Conservation (phyloP, 1,140 invertebrate genomes). For the Drosophila nigrodunni region DNA sequence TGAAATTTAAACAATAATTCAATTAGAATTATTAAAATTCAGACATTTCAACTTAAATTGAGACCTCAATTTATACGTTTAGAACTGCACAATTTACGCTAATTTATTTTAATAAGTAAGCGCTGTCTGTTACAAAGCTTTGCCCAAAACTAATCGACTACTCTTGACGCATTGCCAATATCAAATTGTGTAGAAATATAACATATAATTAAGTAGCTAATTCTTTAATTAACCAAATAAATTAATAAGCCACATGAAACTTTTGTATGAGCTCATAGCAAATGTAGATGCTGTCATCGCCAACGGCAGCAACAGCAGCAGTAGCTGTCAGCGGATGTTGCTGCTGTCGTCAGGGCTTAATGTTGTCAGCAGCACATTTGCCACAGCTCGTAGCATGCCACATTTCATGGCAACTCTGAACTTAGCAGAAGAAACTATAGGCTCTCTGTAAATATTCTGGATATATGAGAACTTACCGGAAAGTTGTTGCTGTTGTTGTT, state of each 20-base stretch:
- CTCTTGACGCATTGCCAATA: no score
- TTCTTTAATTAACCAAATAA: neutral
- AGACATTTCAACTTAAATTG: no score
- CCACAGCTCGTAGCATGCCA: constrained; percentile 49
- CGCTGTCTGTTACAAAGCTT: no score
- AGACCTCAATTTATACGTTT: no score
- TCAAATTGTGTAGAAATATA: no score
- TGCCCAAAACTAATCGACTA: no score
- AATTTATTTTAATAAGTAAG: no score
- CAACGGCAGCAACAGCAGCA: neutral
- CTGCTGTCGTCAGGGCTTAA: constrained; percentile 34
- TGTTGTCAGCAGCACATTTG: constrained; percentile 66
- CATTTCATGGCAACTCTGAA: constrained; percentile 57
- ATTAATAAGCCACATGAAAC: neutral
- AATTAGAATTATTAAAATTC: no score
- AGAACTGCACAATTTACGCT: no score
- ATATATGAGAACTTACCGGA: constrained; percentile 64
- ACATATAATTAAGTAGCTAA: neutral
- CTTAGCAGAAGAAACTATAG: constrained; percentile 33
- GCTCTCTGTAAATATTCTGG: constrained; percentile 58
- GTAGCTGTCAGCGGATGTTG: constrained; percentile 31
- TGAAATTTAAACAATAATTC: no score
- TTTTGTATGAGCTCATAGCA: neutral
- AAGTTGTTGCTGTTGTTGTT: constrained; percentile 37
- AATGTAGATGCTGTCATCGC: constrained; percentile 20